These are phyloP conservation scores for Taxidea taxus DNA, from an alignment of 2,113 vertebrate genomes.

Conservation along the genomic window DNA sequence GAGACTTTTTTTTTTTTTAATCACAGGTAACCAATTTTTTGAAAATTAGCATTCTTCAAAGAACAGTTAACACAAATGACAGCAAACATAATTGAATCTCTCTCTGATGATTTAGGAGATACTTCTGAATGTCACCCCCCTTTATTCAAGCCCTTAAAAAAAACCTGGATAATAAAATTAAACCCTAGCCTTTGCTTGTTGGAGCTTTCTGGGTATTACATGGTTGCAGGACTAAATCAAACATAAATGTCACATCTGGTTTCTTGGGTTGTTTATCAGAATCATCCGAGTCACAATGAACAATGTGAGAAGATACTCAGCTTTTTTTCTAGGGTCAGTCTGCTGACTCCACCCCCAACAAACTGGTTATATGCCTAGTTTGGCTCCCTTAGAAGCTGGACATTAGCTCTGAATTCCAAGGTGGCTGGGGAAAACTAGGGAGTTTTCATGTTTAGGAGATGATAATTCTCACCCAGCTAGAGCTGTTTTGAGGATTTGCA, in stretches of 20 bases:
- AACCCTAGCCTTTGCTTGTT: not conserved
- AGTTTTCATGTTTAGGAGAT: not conserved
- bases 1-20: not conserved
- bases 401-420: not conserved
- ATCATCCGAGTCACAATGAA: not conserved
- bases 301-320: not conserved
- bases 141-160: slow-evolving; percentile 36
- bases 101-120: slow-evolving; percentile 41
- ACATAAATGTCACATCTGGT: not conserved
- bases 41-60: slow-evolving; percentile 51
- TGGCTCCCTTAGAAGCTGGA: not conserved
- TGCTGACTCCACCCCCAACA: too few relatives aligned
- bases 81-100: slow-evolving; percentile 52
- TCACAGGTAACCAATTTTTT: slow-evolving; percentile 42
- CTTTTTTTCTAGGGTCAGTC: not conserved
- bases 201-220: not conserved
- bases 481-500: not conserved
- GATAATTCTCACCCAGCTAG: not conserved
- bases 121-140: slow-evolving; percentile 35
- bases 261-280: slow-evolving; percentile 8
- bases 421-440: not conserved
- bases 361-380: not conserved
- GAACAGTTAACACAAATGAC: not conserved
- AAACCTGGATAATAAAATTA: slow-evolving; percentile 45
- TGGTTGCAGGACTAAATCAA: not conserved